These are phyloP conservation scores for Mellilla xanthometata DNA, from an alignment of 2,888 invertebrate species.

Conservation along the genomic window DNA sequence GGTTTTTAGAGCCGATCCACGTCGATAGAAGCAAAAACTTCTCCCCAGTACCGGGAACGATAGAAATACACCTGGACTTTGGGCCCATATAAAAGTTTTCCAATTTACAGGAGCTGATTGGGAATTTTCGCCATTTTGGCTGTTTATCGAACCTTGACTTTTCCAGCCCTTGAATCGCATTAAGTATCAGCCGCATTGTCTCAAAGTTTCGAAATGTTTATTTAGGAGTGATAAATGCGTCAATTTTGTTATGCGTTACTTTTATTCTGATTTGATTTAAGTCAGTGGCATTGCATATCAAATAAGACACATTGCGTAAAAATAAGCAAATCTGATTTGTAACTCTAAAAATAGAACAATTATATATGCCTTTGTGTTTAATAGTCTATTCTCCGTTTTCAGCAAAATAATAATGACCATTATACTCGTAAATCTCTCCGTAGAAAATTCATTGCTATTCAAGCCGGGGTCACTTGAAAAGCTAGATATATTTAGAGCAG, in stretches of 20 bases:
- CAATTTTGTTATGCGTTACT: not conserved
- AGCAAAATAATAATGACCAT: slow-evolving; percentile 7
- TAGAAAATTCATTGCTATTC: slow-evolving; percentile 52
- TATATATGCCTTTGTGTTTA: too few species aligned
- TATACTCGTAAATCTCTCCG: slow-evolving; percentile 12
- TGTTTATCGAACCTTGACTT: slow-evolving; percentile 78
- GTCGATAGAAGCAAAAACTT: slow-evolving; percentile 62
- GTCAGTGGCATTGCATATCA: too few species aligned
- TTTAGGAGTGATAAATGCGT: slow-evolving; percentile 4
- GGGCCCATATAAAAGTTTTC: slow-evolving; percentile 82
- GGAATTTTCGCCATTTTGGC: slow-evolving; percentile 78
- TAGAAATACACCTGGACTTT: slow-evolving; percentile 81
- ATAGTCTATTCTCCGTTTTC: not conserved
- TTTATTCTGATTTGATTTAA: too few species aligned
- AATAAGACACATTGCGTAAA: too few species aligned
- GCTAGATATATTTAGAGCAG: slow-evolving; percentile 64
- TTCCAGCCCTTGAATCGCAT: slow-evolving; percentile 63
- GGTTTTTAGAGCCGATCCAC: slow-evolving; percentile 55
- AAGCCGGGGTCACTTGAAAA: slow-evolving; percentile 48
- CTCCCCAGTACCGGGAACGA: slow-evolving; percentile 51
- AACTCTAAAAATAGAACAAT: too few species aligned
- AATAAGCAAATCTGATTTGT: too few species aligned
- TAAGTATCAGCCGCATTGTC: slow-evolving; percentile 47
- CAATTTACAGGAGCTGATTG: slow-evolving; percentile 81
- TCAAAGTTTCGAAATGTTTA: slow-evolving; percentile 13